Percentiles rank a stretch among this genome's conserved stretches.
phyloP scores from a whole-genome alignment of 1,140 invertebrate species.

The Lordiphosa collinella region DNA sequence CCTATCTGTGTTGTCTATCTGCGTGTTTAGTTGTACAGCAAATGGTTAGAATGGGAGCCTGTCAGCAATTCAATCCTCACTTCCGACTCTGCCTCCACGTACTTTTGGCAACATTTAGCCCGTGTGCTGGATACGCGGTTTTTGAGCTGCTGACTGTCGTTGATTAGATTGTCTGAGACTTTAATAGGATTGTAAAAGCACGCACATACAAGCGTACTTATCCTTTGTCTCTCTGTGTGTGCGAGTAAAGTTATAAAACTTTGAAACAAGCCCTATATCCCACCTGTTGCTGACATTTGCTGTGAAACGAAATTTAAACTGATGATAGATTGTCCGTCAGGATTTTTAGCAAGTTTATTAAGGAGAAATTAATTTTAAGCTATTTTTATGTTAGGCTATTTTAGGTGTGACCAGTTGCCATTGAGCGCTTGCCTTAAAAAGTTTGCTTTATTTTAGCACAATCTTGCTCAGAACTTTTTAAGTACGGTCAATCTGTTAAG shows the following conservation, averaged over 20 bases:
- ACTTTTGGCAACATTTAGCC: constrained; percentile 67
- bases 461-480: no score
- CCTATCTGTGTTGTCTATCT: constrained; percentile 49
- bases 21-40: constrained; percentile 47
- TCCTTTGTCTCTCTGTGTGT: constrained; percentile 3
- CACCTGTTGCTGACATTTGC: not conserved
- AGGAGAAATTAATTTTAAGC: no score
- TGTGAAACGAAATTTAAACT: not conserved
- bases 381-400: no score
- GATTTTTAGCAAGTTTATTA: no score
- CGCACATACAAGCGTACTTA: constrained; percentile 14
- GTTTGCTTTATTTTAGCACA: no score
- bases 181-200: constrained; percentile 72
- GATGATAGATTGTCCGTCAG: no score
- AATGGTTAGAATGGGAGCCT: constrained; percentile 25
- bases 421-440: no score
- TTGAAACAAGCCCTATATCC: not conserved
- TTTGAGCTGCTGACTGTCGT: constrained; percentile 63
- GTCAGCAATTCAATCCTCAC: constrained; percentile 32
- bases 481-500: no score
- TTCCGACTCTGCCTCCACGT: constrained; percentile 7
- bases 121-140: constrained; percentile 61
- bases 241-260: constrained; percentile 16
- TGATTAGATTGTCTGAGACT: constrained; percentile 77
- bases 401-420: no score